Conservation (phyloP, 2,113 vertebrate species). For the Bostrychus sinensis region DNA sequence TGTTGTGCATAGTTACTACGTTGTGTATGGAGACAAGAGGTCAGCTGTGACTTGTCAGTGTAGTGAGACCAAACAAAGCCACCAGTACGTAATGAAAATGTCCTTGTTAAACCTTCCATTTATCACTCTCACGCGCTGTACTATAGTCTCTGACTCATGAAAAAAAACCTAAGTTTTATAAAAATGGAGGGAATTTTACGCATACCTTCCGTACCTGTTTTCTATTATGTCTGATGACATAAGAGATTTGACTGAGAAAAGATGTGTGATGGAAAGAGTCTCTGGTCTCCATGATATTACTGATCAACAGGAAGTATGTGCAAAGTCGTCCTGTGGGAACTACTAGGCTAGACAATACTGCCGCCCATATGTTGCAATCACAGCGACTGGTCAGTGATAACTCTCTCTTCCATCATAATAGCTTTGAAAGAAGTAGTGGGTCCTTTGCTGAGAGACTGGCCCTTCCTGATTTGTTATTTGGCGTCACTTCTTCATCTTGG, state of each 20-base stretch:
- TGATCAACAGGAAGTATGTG: conserved; percentile 14
- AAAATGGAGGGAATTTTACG: conserved; percentile 5
- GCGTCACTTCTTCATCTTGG: conserved; percentile 26
- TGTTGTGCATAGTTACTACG: conserved; percentile 42
- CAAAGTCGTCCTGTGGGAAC: conserved; percentile 21
- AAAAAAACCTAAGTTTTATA: not conserved
- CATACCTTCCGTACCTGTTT: conserved; percentile 38
- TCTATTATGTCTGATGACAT: conserved; percentile 30
- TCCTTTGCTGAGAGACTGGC: conserved; percentile 11
- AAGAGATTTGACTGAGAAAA: not conserved
- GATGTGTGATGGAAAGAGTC: conserved; percentile 6
- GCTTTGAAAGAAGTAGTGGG: conserved; percentile 11
- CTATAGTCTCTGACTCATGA: not conserved
- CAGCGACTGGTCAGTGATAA: conserved; percentile 5
- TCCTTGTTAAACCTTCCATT: conserved; percentile 56
- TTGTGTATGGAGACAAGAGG: conserved; percentile 48
- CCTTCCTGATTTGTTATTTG: conserved; percentile 20
- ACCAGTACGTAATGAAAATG: conserved; percentile 60
- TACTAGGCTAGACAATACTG: conserved; percentile 19
- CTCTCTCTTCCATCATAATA: conserved; percentile 24
- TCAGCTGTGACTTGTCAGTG: conserved; percentile 56
- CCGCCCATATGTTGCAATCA: conserved; percentile 44
- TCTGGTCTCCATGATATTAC: conserved; percentile 6
- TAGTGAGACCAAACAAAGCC: conserved; percentile 54
- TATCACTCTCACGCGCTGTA: not conserved